Evolutionary conservation across 1,140 invertebrate species (phyloP).

Genomic region (Cotesia chilonis): DNA sequence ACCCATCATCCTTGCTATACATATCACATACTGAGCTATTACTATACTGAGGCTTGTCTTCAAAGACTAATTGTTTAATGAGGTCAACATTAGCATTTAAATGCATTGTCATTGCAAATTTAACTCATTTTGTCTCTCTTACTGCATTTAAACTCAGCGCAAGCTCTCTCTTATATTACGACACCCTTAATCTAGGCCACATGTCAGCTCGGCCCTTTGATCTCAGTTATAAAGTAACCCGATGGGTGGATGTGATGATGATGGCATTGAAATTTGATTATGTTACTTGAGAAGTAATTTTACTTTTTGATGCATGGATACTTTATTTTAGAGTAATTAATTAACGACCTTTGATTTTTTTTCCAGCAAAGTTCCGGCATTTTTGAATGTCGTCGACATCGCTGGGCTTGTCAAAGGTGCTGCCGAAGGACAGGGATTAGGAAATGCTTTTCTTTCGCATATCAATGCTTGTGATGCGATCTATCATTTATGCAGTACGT

Average conservation of each 20-base stretch:
- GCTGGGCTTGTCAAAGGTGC: constrained; percentile 98
- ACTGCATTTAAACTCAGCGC: constrained; percentile 15
- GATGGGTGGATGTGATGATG: constrained; percentile 14
- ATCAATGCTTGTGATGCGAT: constrained; percentile 99
- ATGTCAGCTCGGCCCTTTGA: constrained; percentile 40
- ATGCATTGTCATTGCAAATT: constrained; percentile 52
- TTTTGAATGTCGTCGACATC: constrained; percentile 97
- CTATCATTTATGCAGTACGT: constrained; percentile 96
- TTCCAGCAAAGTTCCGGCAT: constrained; percentile 94
- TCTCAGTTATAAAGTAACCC: constrained; percentile 30
- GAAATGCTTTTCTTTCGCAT: constrained; percentile 98
- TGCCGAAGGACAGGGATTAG: constrained; percentile 96
- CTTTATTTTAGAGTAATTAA: constrained; percentile 6
- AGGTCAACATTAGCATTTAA: constrained; percentile 59
- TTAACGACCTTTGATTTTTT: constrained; percentile 1
- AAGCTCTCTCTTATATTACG: constrained; percentile 24
- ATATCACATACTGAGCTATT: too few species aligned
- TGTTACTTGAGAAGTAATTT: background rate
- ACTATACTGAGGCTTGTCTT: constrained; percentile 50
- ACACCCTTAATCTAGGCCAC: constrained; percentile 28
- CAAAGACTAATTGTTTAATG: constrained; percentile 63
- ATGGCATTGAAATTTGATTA: background rate
- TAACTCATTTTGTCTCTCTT: too few species aligned
- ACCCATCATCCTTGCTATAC: constrained; percentile 22
- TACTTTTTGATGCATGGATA: background rate